Conservation (phyloP, 2,888 invertebrate genomes). For the Vannuccia rotundouncinata region DNA sequence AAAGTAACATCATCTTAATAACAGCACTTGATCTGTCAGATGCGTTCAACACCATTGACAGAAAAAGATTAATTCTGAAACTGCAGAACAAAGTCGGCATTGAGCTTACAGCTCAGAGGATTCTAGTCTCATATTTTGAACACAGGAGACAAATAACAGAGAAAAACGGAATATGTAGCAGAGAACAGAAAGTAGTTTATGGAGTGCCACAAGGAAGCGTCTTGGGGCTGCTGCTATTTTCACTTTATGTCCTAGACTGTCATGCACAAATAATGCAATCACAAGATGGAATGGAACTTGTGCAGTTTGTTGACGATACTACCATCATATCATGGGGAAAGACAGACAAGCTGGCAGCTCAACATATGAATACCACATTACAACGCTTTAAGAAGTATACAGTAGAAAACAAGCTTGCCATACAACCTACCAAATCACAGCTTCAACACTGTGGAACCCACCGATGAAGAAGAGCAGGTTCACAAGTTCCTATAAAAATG, state of each 20-base stretch:
- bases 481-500: not conserved
- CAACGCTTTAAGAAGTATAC: not conserved
- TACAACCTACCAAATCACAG: not conserved
- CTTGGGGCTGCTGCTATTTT: not conserved
- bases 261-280: not conserved
- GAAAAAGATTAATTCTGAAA: slow-evolving; percentile 18
- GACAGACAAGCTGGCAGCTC: not conserved
- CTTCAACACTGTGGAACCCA: not conserved
- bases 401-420: not conserved
- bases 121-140: slow-evolving; percentile 1
- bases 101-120: not conserved
- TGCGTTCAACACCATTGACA: slow-evolving; percentile 16
- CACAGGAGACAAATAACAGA: slow-evolving; percentile 14
- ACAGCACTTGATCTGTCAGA: slow-evolving; percentile 12
- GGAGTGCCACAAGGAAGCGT: not conserved
- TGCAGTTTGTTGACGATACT: not conserved
- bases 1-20: not conserved
- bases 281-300: not conserved
- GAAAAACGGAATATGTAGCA: not conserved
- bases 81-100: slow-evolving; percentile 9
- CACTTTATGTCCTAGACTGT: slow-evolving; percentile 17
- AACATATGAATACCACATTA: not conserved
- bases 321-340: not conserved
- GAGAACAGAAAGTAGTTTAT: slow-evolving; percentile 9
- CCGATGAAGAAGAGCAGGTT: not conserved